Evolutionary conservation across 2,888 invertebrate species (phyloP).

Genomic region (Pantelozetes paolii): DNA sequence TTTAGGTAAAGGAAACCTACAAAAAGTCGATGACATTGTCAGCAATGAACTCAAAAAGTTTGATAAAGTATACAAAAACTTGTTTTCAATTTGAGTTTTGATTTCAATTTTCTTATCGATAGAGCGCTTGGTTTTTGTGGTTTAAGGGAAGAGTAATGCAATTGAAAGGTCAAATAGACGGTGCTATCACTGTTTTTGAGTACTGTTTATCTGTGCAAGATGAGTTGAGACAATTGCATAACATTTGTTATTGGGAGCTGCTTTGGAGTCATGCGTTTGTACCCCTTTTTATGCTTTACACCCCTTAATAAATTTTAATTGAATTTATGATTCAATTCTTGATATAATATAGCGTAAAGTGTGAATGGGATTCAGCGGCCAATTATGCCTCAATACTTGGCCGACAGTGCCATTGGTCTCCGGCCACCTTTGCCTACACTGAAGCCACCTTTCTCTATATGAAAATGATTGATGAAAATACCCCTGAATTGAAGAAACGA

Average conservation of each 20-base stretch:
- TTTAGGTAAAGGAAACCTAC: background rate
- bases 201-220: constrained; percentile 64
- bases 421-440: constrained; percentile 83
- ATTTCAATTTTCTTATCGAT: constrained; percentile 49
- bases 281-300: background rate
- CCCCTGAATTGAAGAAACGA: constrained; percentile 57
- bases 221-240: constrained; percentile 81
- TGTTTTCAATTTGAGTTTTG: no score
- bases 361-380: constrained; percentile 73
- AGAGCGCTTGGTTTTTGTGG: constrained; percentile 87
- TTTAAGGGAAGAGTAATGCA: constrained; percentile 81
- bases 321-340: no score
- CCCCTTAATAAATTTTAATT: background rate
- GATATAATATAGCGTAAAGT: constrained; percentile 52
- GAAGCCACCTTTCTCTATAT: constrained; percentile 77
- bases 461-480: constrained; percentile 56
- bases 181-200: constrained; percentile 68
- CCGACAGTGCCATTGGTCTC: constrained; percentile 82
- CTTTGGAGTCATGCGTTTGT: constrained; percentile 78
- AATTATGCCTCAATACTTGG: constrained; percentile 66
- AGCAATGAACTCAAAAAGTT: background rate
- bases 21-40: background rate
- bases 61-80: constrained; percentile 7
- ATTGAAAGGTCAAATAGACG: constrained; percentile 69
- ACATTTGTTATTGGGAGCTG: constrained; percentile 89